Base-by-base conservation (phyloP, 2,888 invertebrate species). In the Archips xylosteana region DNA sequence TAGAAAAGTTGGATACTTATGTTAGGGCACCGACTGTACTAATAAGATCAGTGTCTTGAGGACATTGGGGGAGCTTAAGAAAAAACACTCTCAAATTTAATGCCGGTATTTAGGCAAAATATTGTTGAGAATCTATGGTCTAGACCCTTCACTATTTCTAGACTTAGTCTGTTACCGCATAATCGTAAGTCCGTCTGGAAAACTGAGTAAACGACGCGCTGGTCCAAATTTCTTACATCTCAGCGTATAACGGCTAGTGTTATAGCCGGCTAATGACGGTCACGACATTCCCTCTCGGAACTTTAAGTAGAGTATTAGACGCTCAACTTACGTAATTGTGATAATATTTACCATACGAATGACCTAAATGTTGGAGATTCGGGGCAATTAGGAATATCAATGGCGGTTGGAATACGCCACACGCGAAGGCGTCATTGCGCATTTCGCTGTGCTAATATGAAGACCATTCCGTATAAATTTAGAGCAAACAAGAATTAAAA, bases 181-280 rank as follows among this genome's bases (percentile, higher is more conserved):
- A 39, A 39, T 39, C 39, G 39, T 4, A 39, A 39, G 39, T 39
- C 39, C 39, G 51, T 51, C 49, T 65, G 12, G 34, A 65, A 65
- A 34, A 51, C 6, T n/a, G 15, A 34, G 15, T 23, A 12, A n/a
- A 32, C 51, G 34, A 9, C 36, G 32, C 3, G 1, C 12, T 39
- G 51, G 36, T 51, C 65, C 65, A 36, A 65, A 65, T 71, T 71
- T 66, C 72, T 73, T 73, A 63, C 63, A 57, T 62, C 47, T 51
- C 64, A 59, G 39, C 39, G 60, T 13, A 47, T 72, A 54, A 67
- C 47, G 45, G 32, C 68, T 73, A 73, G 67, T 73, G 72, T 68
- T 68, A 68, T 68, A 63, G 63, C 57, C 8, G 32, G n/a, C 57
- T 73, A 73, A 73, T 63, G 72, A 68, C 72, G 72, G 72, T 68